phyloP scores from a whole-genome alignment of 2,888 invertebrate species.

The Philereme vetulata region DNA sequence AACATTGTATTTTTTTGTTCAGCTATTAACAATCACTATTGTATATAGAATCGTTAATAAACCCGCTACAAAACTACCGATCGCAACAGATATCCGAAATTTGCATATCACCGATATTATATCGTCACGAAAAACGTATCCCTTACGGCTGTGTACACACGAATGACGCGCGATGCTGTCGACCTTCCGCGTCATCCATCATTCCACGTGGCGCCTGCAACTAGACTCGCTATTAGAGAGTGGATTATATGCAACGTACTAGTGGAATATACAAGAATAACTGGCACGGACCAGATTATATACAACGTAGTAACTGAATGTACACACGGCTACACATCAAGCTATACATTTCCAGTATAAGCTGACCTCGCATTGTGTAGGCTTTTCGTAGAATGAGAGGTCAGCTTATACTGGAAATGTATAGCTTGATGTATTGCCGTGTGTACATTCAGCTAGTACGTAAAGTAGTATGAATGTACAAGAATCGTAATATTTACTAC shows the following conservation, averaged over 20 bases:
- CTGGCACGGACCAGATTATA: too few relatives aligned
- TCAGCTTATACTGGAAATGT: too few relatives aligned
- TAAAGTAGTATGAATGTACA: slow-evolving; percentile 45
- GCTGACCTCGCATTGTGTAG: too few relatives aligned
- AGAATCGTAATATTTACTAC: slow-evolving; percentile 84
- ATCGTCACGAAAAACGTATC: slow-evolving; percentile 84
- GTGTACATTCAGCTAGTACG: too few relatives aligned
- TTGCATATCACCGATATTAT: slow-evolving; percentile 84
- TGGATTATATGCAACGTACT: slow-evolving; percentile 1
- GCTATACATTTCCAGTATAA: too few relatives aligned
- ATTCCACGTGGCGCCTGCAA: slow-evolving; percentile 83
- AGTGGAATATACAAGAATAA: neutral
- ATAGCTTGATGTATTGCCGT: too few relatives aligned
- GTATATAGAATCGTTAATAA: slow-evolving; percentile 37
- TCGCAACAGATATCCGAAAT: slow-evolving; percentile 66
- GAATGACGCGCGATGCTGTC: slow-evolving; percentile 84
- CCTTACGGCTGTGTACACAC: slow-evolving; percentile 84
- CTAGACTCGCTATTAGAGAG: slow-evolving; percentile 71
- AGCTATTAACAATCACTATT: too few relatives aligned
- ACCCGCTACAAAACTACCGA: slow-evolving; percentile 42
- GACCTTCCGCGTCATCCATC: slow-evolving; percentile 84
- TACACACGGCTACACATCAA: too few relatives aligned
- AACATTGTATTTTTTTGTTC: too few relatives aligned
- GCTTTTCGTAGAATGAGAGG: too few relatives aligned
- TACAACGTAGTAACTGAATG: too few relatives aligned